Base-by-base conservation (phyloP, 2,113 vertebrate species). In the Mungos mungo region DNA sequence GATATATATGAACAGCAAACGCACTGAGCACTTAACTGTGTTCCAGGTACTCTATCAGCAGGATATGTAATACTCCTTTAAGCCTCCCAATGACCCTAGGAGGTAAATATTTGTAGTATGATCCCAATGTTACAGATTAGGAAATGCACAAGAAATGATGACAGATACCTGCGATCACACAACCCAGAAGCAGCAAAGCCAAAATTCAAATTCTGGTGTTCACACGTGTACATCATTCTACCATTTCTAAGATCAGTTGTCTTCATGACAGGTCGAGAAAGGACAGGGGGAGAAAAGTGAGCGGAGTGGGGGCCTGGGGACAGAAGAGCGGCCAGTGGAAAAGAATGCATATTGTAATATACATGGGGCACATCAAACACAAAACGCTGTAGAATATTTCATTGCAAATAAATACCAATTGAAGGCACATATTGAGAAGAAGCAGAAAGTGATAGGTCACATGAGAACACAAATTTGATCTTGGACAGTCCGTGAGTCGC, bases 21-120 rank as follows among this genome's bases (percentile, higher is more conserved):
- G 3, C 7, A 1, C 38, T 7, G 11, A n/a, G 21, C 2, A 29
- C 47, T 66, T 72, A 13, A 13, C 29, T n/a, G 0, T 18, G 29
- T 45, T 29, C 38, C 21, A 82, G 45, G 15, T 35, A 6, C 31
- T 68, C 74, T 68, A 31, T 47, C 45, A 12, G 12, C 27, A 60
- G 35, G 33, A 21, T n/a, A 77, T 25, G 83, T 79, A 12, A 5
- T 71, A 63, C 5, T 25, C 38, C 27, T 84, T 65, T 69, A n/a
- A 63, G 38, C 76, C 74, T 97, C 81, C 47, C 13, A 45, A 69
- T 38, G 57, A 35, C 38, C 45, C 82, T 41, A 25, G 15, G 29
- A 76, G 41, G 21, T 45, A 60, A 88, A 50, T 54, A 79, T 41
- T 52, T 85, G 88, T 63, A 45, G 71, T 72, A 38, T 38, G 60